Evolutionary conservation across 2,113 vertebrate species (phyloP), one percentile per base, ranked within the genome.

Genomic region (Columbina picui): DNA sequence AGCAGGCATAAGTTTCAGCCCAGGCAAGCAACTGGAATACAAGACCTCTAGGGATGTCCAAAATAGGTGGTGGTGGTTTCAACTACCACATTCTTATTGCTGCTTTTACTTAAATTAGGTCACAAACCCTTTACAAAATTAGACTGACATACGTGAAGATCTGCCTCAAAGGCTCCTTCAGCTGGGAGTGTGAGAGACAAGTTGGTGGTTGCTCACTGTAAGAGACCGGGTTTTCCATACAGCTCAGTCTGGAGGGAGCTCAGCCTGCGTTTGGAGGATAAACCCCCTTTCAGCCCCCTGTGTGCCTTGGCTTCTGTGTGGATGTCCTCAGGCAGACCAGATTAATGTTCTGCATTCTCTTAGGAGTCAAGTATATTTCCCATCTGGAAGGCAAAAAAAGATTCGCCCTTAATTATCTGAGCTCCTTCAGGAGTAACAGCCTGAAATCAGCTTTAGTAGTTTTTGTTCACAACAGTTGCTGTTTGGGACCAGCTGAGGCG

Each of bases 221-320:
- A 26, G 39, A 69, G 53, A 74, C 25, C 7, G 16, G 0, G 1
- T 82, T 90, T 89, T 34, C 74, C 23, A 3, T 60, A 11, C 15
- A n/a, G 49, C 14, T 71, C 29, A 3, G 3, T 57, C 26, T 70
- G 45, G 57, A 55, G 64, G 74, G 68, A 89, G 41, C 21, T 81
- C 6, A 2, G 43, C 57, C 39, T 77, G 21, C 19, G 1, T 59
- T 56, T 81, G 15, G 47, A 81, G 55, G 47, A 70, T 56, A 87
- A 53, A n/a, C 25, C 0, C 9, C 9, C 39, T 71, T 29, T 36
- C 2, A 8, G 43, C 36, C 13, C 10, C 16, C 10, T 3, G 10
- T 26, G 20, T 2, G 1, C 5, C 16, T 71, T 76, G 29, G n/a
- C 63, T 61, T 70, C 21, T 67, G 12, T 0, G 0, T 36, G 17